Evolutionary conservation across 1,140 invertebrate genomes (phyloP).

Genomic region (Anoplophora glabripennis): DNA sequence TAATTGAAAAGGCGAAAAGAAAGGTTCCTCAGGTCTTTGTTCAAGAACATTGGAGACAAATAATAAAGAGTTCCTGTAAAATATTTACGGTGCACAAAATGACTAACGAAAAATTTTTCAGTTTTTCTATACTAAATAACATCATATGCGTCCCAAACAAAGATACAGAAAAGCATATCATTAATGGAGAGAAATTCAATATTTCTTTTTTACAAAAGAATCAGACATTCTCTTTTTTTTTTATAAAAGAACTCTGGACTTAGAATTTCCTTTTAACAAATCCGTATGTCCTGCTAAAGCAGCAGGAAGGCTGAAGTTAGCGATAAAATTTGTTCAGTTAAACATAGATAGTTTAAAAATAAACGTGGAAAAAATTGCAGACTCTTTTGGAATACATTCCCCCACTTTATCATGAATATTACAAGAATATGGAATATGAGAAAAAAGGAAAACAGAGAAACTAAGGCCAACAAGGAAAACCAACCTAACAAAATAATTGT

Average conservation of each 20-base stretch:
- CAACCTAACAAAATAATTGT: too few relatives aligned
- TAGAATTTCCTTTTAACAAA: conserved; percentile 11
- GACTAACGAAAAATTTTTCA: conserved; percentile 16
- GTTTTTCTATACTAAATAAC: conserved; percentile 8
- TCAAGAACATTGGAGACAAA: conserved; percentile 15
- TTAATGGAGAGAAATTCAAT: conserved; percentile 13
- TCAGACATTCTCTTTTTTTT: conserved; percentile 9
- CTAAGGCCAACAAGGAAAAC: conserved; percentile 2
- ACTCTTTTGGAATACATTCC: too few relatives aligned
- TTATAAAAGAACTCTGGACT: conserved; percentile 3
- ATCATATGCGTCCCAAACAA: conserved; percentile 10
- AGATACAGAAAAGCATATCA: conserved; percentile 7
- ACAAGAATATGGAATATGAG: conserved; percentile 18
- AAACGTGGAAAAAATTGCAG: conserved; percentile 18
- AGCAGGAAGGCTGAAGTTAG: conserved; percentile 4
- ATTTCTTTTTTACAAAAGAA: conserved; percentile 17
- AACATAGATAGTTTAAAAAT: conserved; percentile 17
- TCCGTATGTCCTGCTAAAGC: conserved; percentile 7
- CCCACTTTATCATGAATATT: conserved; percentile 17
- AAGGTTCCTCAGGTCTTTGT: conserved; percentile 16
- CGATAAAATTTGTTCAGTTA: conserved; percentile 6
- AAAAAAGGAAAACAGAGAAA: conserved; percentile 13
- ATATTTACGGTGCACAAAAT: conserved; percentile 16
- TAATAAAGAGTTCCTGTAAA: conserved; percentile 13
- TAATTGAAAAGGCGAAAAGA: conserved; percentile 16